phyloP scores from a whole-genome alignment of 37 sponge, comb jelly and placozoan species.

The Hexactinellida sp. region DNA sequence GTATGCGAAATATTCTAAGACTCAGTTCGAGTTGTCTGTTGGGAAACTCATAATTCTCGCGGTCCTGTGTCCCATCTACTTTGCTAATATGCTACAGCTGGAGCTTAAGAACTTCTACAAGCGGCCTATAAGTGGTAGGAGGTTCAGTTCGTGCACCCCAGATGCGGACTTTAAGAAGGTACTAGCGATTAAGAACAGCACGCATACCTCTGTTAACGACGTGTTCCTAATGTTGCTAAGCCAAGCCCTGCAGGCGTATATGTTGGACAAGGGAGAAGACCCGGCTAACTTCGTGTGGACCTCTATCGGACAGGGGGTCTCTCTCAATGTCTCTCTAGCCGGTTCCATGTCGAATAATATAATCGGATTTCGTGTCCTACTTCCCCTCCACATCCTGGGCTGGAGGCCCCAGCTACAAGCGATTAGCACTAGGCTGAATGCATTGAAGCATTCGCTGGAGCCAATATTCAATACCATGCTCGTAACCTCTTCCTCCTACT shows the following conservation, averaged over 20 bases:
- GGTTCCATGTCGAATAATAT: conserved; percentile 1
- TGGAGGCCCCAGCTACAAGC: not conserved
- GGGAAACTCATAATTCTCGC: not conserved
- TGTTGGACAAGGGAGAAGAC: not conserved
- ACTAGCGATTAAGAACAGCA: not conserved
- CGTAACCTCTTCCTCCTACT: not conserved
- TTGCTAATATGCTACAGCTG: not conserved
- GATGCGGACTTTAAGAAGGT: not conserved
- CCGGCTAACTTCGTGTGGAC: not conserved
- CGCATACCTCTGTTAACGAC: not conserved
- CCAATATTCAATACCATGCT: not conserved
- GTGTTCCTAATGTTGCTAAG: not conserved
- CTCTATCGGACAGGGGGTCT: not conserved
- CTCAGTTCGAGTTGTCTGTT: not conserved
- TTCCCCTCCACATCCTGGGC: not conserved
- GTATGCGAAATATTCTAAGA: not conserved
- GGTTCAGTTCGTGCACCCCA: not conserved
- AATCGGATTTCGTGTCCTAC: not conserved
- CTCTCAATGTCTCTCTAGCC: not conserved
- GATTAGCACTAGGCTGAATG: not conserved
- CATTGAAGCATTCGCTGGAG: not conserved
- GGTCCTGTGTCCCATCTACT: not conserved
- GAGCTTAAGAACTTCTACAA: not conserved
- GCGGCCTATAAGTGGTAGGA: not conserved
- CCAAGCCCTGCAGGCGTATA: not conserved